Base-by-base conservation (phyloP, 1,140 invertebrate genomes). In the Diachasma alloeum region DNA sequence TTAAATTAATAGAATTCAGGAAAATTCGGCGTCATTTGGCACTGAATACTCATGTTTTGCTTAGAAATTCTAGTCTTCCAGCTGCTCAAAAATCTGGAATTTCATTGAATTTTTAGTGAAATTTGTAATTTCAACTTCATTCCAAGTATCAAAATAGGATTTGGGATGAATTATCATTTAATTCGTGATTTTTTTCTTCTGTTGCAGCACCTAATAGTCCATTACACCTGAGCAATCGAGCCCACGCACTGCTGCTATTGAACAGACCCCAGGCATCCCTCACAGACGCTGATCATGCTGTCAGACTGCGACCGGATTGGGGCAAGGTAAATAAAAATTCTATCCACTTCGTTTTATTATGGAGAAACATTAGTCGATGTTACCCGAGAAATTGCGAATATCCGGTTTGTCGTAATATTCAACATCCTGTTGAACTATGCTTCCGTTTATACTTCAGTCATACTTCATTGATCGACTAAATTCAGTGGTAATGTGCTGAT, bases 171-270 rank as follows among this genome's bases (percentile, higher is more conserved):
- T 22, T 59, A 6, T 6, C 56, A 59, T 22, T 19, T 36, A 26
- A 22, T 59, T 39, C 0, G 31, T 31, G 4, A 15, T 0, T 70
- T 39, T 44, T 59, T 59, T 15, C 6, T 70, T 75, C 82, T 80
- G 75, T 92, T 93, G 22, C 90, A 95, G 94, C 91, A 77, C 92
- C 93, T 8, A 91, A 91, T 70, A 94, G 94, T 86, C 93, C 95
- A 81, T 88, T 94, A 74, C 90, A 94, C 74, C 90, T 93, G 48
- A 93, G 93, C 78, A 93, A 94, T 83, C 91, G 94, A 79, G 93
- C 93, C 15, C 92, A 94, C 83, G 92, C 92, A 44, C 90, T 93
- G 71, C 90, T 92, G 42, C 90, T 92, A 74, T 85, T 94, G 66
- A 93, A 92, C 72, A 89, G 92, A 82, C 92, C 90, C 74, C 91